These are phyloP conservation scores for Perizoma affinitatum DNA, from an alignment of 2,888 invertebrate genomes.

Conservation along the genomic window DNA sequence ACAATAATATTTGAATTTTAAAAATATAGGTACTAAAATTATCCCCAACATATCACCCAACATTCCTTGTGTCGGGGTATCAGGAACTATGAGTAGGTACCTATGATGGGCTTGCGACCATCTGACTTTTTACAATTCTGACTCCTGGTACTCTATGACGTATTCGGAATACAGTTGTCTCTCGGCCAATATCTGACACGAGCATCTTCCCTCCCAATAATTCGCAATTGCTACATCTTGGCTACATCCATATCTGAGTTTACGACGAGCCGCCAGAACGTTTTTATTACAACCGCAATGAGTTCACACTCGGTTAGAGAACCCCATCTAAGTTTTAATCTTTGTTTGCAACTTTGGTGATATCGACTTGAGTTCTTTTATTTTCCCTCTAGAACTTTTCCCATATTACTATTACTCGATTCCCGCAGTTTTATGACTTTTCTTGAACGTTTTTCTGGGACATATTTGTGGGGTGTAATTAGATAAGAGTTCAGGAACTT, in stretches of 20 bases:
- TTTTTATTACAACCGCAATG: conserved; percentile 56
- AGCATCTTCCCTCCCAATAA: conserved; percentile 28
- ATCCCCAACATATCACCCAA: no score
- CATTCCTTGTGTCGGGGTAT: no score
- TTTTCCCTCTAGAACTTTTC: conserved; percentile 70
- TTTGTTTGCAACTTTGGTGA: conserved; percentile 64
- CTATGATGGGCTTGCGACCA: no score
- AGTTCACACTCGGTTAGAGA: conserved; percentile 58
- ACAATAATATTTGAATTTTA: no score
- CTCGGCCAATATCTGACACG: conserved; percentile 1
- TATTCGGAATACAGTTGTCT: no score
- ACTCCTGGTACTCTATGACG: no score
- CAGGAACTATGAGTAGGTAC: no score
- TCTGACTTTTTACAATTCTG: no score
- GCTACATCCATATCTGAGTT: conserved; percentile 42
- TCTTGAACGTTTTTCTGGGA: conserved; percentile 50
- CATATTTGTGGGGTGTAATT: conserved; percentile 20
- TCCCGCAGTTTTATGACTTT: conserved; percentile 69
- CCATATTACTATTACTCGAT: conserved; percentile 73
- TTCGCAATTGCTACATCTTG: conserved; percentile 25
- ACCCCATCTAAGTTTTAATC: conserved; percentile 68
- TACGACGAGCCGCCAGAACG: conserved; percentile 41
- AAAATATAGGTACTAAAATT: no score
- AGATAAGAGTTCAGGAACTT: conserved; percentile 8
- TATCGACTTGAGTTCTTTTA: conserved; percentile 64